Base-by-base conservation (phyloP, 2,888 invertebrate genomes). In the Drosophila mimica region DNA sequence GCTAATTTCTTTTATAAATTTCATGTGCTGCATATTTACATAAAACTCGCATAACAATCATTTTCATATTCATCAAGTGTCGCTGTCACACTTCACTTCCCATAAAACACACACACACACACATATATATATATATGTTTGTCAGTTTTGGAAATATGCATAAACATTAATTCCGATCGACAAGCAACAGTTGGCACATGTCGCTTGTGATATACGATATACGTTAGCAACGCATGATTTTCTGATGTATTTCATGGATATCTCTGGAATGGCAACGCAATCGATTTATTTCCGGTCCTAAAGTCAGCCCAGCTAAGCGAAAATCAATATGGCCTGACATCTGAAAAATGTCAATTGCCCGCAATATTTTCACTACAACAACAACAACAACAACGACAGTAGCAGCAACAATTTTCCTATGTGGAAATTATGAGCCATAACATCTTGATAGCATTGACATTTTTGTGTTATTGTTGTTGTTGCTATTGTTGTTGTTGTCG, bases 1-100 rank as follows among this genome's bases (percentile, higher is more conserved):
- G 83, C 83, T 88, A 89, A 89, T 86, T 86, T 88, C 88, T 89
- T 89, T 88, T 82, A 76, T 70, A 85, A 82, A 89, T 87, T 89
- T 89, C 67, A 88, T 70, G 74, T 67, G 84, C 77, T 66, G 49
- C 75, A 83, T 56, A 31, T 88, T 83, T 79, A 70, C 87, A 83
- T 88, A 79, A 86, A 75, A 69, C 46, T 62, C 61, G 60, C 76
- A 60, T 75, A 86, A 86, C 81, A 81, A 86, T 76, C 67, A 74
- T 81, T 72, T 63, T 69, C 66, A 72, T 67, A 60, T 83, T 74
- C 71, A 80, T 80, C 79, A 75, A 83, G 64, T 70, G 82, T 69
- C 53, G 61, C 81, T 68, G 72, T 76, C 67, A 67, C 34, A 63
- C 63, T 46, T 46, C 60, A 33, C 59, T 43, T 48, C 13, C 20